A percentile compares a stretch with the other conserved stretches of the same genome.
phyloP scores from a whole-genome alignment of 2,797 vertebrate species.

The Halcyon smyrnensis region DNA sequence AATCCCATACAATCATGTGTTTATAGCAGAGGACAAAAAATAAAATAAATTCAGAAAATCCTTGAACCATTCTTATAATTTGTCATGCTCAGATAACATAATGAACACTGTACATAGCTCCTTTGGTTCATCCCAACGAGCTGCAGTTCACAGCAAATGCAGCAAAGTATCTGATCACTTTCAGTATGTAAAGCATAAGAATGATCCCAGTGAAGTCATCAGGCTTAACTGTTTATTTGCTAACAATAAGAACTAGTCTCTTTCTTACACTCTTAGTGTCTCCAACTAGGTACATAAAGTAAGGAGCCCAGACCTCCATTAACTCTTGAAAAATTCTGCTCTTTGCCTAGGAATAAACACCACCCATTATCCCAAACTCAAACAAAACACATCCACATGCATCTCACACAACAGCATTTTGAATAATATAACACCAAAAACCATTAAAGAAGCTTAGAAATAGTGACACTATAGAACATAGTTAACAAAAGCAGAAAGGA shows the following conservation, averaged over 20 bases:
- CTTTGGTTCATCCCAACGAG: neutral
- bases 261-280: neutral
- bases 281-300: neutral
- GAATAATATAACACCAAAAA: neutral
- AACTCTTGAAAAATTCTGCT: neutral
- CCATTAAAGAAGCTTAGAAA: neutral
- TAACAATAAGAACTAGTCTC: neutral
- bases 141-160: neutral
- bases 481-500: neutral
- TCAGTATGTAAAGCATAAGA: neutral
- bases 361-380: neutral
- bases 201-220: neutral
- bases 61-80: neutral
- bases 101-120: neutral
- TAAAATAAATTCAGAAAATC: neutral
- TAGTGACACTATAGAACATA: neutral
- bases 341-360: neutral
- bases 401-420: neutral
- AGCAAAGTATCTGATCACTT: neutral
- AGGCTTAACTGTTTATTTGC: neutral
- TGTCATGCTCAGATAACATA: neutral
- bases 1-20: neutral
- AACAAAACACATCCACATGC: neutral
- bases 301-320: neutral
- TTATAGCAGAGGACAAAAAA: neutral